phyloP scores from a whole-genome alignment of 2,113 vertebrate species.

The Anguilla rostrata region DNA sequence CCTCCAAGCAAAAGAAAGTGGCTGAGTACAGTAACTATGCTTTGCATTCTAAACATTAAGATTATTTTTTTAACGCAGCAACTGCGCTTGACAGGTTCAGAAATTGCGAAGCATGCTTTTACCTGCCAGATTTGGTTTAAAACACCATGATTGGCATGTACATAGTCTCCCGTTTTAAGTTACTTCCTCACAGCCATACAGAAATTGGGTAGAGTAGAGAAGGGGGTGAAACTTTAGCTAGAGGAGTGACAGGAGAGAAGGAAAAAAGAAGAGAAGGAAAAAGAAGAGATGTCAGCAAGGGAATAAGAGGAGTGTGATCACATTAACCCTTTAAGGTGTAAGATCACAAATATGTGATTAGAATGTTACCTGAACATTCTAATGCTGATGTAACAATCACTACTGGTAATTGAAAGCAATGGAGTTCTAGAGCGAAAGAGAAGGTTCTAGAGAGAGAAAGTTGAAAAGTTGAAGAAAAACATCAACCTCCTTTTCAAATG shows the following conservation, averaged over 20 bases:
- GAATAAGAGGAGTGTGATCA: constrained; percentile 36
- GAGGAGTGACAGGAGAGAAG: constrained; percentile 32
- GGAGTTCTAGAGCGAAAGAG: no score
- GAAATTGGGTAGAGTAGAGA: constrained; percentile 12
- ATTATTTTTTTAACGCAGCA: not conserved
- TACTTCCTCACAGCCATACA: constrained; percentile 4
- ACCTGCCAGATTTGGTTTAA: constrained; percentile 56
- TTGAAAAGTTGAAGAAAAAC: no score
- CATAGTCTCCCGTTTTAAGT: not conserved
- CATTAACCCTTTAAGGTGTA: not conserved
- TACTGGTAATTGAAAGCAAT: no score
- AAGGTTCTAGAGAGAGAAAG: no score
- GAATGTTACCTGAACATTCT: no score
- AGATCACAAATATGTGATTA: no score
- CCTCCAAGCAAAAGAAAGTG: not conserved
- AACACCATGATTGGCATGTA: not conserved
- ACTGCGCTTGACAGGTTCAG: not conserved
- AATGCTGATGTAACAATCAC: no score
- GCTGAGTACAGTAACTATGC: no score
- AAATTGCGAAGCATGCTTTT: constrained; percentile 49
- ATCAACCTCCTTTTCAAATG: no score
- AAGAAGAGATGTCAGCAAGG: constrained; percentile 35
- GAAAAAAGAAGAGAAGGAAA: constrained; percentile 30
- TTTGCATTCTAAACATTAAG: no score
- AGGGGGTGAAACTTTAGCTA: constrained; percentile 37